A percentile compares a stretch with the other conserved stretches of the same genome.
Evolutionary conservation across 1,140 invertebrate species (phyloP).

Genomic region (Brachionus asplanchnoidis): DNA sequence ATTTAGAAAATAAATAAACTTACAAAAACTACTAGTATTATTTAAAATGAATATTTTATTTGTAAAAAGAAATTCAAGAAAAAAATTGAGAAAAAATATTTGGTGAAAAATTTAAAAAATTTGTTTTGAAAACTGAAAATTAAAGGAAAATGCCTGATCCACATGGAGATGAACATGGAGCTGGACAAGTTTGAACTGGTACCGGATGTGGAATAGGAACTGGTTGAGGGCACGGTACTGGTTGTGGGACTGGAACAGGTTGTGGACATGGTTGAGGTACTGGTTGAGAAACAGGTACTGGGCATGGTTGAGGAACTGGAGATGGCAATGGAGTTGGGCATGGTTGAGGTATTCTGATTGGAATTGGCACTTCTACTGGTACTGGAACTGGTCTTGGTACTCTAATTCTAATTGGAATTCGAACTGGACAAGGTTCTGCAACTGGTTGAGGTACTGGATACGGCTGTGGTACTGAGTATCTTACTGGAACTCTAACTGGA

Average conservation of each 20-base stretch:
- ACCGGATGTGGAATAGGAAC: neutral
- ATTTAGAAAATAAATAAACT: too few relatives aligned
- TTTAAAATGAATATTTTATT: too few relatives aligned
- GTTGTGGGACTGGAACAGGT: neutral
- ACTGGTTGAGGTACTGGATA: neutral
- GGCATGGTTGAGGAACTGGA: neutral
- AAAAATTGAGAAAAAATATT: too few relatives aligned
- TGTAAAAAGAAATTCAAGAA: too few relatives aligned
- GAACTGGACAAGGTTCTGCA: neutral
- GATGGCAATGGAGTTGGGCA: neutral
- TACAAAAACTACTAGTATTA: too few relatives aligned
- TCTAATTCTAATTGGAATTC: constrained; percentile 1
- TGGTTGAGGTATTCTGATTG: neutral
- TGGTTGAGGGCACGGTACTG: neutral
- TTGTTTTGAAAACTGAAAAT: neutral
- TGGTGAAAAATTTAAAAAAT: neutral
- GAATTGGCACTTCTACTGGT: neutral
- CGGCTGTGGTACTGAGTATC: neutral
- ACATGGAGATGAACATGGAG: neutral
- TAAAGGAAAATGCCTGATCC: neutral
- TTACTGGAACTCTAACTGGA: neutral
- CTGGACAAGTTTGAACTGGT: neutral
- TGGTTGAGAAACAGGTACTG: constrained; percentile 1
- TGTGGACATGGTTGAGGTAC: neutral
- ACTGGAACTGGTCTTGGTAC: constrained; percentile 20